Conservation (phyloP, 2,888 invertebrate species). For the Lycocerus yunnanus region DNA sequence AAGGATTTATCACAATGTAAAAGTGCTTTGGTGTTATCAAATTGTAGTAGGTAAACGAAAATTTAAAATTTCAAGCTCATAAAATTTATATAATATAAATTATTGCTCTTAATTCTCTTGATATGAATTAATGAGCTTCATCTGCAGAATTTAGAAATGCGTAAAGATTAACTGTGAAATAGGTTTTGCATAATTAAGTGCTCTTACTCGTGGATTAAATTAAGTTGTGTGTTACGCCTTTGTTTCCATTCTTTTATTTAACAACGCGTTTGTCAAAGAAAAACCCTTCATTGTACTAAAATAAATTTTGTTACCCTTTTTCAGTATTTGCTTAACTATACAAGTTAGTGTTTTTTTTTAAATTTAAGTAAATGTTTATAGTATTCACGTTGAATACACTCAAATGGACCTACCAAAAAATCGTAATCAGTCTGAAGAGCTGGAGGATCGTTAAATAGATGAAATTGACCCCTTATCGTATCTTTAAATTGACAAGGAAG, state of each 20-base stretch:
- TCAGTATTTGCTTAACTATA: neutral
- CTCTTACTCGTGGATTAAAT: slow-evolving; percentile 16
- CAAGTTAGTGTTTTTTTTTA: neutral
- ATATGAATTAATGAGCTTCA: slow-evolving; percentile 15
- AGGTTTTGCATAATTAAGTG: slow-evolving; percentile 23
- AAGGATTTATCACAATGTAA: neutral
- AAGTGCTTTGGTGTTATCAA: neutral
- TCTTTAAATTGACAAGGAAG: no score
- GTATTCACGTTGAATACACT: neutral
- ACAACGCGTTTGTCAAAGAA: neutral
- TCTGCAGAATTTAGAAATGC: slow-evolving; percentile 20
- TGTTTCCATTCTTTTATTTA: slow-evolving; percentile 13
- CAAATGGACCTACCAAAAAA: neutral
- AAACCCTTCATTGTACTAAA: neutral
- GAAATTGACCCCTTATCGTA: neutral
- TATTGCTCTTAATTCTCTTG: slow-evolving; percentile 10
- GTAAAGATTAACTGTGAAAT: slow-evolving; percentile 16
- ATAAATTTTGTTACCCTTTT: neutral
- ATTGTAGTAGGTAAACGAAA: neutral
- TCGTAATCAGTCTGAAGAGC: neutral
- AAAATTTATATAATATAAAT: slow-evolving; percentile 17
- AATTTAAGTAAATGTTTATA: neutral
- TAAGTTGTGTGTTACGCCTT: slow-evolving; percentile 21
- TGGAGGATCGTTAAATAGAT: neutral
- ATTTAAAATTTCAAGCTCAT: slow-evolving; percentile 1